phyloP scores from a whole-genome alignment of 2,888 invertebrate genomes.

The Carabus problematicus region DNA sequence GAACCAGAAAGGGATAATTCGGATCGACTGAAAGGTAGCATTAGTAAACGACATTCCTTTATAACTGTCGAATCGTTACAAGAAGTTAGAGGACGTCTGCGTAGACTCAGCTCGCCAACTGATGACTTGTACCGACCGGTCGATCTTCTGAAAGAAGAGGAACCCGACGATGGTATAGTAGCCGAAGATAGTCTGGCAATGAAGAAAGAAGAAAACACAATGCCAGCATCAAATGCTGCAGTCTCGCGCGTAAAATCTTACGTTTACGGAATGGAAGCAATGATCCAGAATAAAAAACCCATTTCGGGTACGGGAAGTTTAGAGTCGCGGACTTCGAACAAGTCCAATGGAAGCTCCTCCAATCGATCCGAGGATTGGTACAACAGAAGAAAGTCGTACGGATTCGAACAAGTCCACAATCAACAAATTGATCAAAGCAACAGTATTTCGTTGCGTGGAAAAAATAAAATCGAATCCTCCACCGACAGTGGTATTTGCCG shows the following conservation, averaged over 20 bases:
- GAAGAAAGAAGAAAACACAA: conserved; percentile 37
- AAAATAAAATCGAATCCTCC: conserved; percentile 72
- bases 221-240: conserved; percentile 19
- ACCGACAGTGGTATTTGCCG: conserved; percentile 80
- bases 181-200: conserved; percentile 54
- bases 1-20: conserved; percentile 45
- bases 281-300: conserved; percentile 51
- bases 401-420: conserved; percentile 68
- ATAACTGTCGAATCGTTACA: conserved; percentile 68
- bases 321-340: conserved; percentile 59
- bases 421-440: conserved; percentile 48
- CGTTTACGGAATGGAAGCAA: conserved; percentile 60
- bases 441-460: conserved; percentile 37
- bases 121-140: conserved; percentile 52
- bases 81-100: conserved; percentile 66
- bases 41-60: conserved; percentile 60
- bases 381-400: conserved; percentile 77
- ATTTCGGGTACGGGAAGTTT: conserved; percentile 59
- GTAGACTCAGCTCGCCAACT: conserved; percentile 62
- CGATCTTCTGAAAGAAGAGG: conserved; percentile 47
- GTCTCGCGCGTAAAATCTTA: conserved; percentile 57
- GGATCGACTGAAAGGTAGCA: not conserved
- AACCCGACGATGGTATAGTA: conserved; percentile 60
- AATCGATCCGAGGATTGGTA: conserved; percentile 71
- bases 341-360: conserved; percentile 52